These are phyloP conservation scores for Otolemur crassicaudatus DNA, from an alignment of 2,797 vertebrate species.

Conservation along the genomic window DNA sequence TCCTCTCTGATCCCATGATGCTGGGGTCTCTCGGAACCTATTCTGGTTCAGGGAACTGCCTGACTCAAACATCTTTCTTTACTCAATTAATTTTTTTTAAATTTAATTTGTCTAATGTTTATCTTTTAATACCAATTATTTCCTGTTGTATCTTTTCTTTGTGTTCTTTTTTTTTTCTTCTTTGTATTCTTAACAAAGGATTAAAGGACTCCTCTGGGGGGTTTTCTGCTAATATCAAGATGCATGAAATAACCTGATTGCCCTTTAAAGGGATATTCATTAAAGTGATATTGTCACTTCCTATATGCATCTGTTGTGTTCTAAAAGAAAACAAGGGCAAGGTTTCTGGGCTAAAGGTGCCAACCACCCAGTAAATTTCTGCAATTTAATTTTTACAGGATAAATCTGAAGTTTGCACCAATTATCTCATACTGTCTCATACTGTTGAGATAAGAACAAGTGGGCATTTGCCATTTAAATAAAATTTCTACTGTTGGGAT, in stretches of 20 bases:
- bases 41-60: neutral
- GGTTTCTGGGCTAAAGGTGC: neutral
- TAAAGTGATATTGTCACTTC: neutral
- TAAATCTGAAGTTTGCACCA: neutral
- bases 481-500: neutral
- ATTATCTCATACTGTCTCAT: neutral
- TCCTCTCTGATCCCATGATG: neutral
- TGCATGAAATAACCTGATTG: slow-evolving; percentile 16
- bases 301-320: neutral
- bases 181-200: neutral
- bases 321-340: neutral
- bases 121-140: neutral
- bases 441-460: neutral
- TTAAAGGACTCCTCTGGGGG: neutral
- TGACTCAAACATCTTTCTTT: neutral
- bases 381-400: neutral
- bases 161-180: neutral
- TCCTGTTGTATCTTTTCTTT: neutral
- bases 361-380: neutral
- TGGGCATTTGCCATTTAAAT: neutral
- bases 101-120: neutral
- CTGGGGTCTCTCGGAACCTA: neutral
- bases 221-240: neutral
- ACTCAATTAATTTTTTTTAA: neutral
- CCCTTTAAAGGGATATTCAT: neutral